Base-by-base conservation (phyloP, 2,797 vertebrate species). In the Cottoperca gobio region DNA sequence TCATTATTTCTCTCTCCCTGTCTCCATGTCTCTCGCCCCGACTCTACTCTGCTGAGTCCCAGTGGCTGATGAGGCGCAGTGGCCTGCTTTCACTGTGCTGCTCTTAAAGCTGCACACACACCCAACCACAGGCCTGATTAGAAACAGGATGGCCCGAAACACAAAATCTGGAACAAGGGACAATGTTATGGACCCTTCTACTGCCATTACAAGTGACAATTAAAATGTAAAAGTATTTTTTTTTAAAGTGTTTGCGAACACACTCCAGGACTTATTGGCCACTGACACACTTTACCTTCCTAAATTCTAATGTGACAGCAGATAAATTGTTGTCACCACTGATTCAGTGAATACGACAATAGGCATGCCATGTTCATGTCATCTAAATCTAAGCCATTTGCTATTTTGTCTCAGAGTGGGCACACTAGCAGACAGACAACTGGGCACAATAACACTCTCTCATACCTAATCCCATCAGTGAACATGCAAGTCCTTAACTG, bases 81-180 rank as follows among this genome's bases (percentile, higher is more conserved):
- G 91, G 76, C 92, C 94, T 92, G 90, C 76, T 93, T 95, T 93
- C 84, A 79, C 68, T 71, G 81, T 70, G 80, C 58, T 57, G 77
- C 74, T 86, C 90, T 93, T 92, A 92, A 92, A 93, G 82, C 59
- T 1, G 24, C n/a, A n/a, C 54, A 78, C 31, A 57, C 53, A 49
- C 48, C 28, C n/a, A 31, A 9, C 24, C 46, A 23, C 55, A 35
- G 28, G 45, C 13, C 55, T 40, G 19, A 43, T 37, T 3, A 23
- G n/a, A 46, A 60, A 35, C 23, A 31, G 55, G 19, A 57, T 60
- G 14, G 8, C 33, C 19, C 19, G 8, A 58, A 31, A 11, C 37
- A 42, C n/a, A 40, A 2, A 16, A 40, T 46, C 16, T 21, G n/a
- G 5, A 16, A 49, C 8, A 24, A 6, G 28, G 10, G 23, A 31